Evolutionary conservation across 2,113 vertebrate species (phyloP), one percentile per base, ranked within the genome.

Genomic region (Gymnarchus niloticus): DNA sequence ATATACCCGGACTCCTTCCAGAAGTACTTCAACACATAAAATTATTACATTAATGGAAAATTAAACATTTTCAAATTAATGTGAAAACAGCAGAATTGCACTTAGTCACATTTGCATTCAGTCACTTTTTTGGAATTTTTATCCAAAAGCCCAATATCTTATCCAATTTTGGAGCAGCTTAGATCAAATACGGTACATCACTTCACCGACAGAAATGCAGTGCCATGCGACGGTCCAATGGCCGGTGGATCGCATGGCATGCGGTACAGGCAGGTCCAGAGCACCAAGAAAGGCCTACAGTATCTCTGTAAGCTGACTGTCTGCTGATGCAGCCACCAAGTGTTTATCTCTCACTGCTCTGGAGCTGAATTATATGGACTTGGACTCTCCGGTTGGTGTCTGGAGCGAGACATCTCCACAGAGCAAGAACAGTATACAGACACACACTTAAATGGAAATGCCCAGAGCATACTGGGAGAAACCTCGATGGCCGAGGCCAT

Each of bases 391-490:
- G 28, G 65, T 10, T 2, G 14, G n/a, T n/a, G n/a, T n/a, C n/a
- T n/a, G n/a, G n/a, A n/a, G n/a, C n/a, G n/a, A n/a, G 65, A 73
- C 65, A 19, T 73, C 65, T 73, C 65, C 65, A 41, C 12, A 73
- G 65, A 12, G 65, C 33, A 37, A 33, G 33, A 73, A 19, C 28
- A 73, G 65, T 14, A 17, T 61, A 19, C 33, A 73, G 33, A 73
- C 41, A 14, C 65, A 73, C 28, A 73, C 65, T 73, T 73, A 73
- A 73, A 73, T 73, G 65, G 65, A 73, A 73, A 37, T 73, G 65
- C 65, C 33, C n/a, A 41, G 33, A 41, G 65, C 65, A 33, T n/a
- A 33, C 61, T 69, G 28, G 61, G 61, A 69, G 61, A 1, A 25
- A 69, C 33, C 33, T 1, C 61, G 3, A 33, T 1, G 28, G 61